These are phyloP conservation scores for Illadopsis cleaveri DNA, from an alignment of 2,113 vertebrate species.

Conservation along the genomic window DNA sequence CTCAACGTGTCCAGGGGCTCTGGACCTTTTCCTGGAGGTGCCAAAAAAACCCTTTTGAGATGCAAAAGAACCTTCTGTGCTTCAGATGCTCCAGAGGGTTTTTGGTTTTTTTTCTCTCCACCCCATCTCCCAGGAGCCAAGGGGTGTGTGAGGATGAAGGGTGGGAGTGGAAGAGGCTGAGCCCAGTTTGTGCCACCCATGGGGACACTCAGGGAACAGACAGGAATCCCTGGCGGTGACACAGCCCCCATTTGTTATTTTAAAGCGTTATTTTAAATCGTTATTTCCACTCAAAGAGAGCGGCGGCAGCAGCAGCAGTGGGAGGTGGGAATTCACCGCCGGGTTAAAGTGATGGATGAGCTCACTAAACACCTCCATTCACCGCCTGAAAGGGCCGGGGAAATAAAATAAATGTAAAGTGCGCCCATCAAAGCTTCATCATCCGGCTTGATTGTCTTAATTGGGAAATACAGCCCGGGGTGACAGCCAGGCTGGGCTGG, in stretches of 20 bases:
- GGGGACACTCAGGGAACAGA: background rate
- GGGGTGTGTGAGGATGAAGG: background rate
- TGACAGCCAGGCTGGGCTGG: background rate
- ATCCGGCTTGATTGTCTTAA: background rate
- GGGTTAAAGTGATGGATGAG: background rate
- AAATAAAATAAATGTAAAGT: background rate
- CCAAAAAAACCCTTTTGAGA: background rate
- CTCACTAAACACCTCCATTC: constrained; percentile 12
- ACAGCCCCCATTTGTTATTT: background rate
- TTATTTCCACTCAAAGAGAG: background rate
- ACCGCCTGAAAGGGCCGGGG: background rate
- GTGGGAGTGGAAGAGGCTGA: background rate
- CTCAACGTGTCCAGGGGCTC: fast-evolving
- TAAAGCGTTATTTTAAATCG: background rate
- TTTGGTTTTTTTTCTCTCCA: background rate
- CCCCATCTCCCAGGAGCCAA: background rate
- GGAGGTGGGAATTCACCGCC: background rate
- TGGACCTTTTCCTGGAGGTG: background rate
- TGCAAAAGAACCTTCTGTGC: background rate
- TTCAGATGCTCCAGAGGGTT: background rate
- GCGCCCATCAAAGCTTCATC: background rate
- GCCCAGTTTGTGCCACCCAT: background rate
- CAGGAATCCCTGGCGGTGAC: background rate
- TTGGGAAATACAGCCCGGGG: background rate
- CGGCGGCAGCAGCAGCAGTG: background rate